Percentiles rank a stretch among this genome's conserved stretches.
Evolutionary conservation across 1,140 invertebrate species (phyloP).

Genomic region (Drosophila cardini): DNA sequence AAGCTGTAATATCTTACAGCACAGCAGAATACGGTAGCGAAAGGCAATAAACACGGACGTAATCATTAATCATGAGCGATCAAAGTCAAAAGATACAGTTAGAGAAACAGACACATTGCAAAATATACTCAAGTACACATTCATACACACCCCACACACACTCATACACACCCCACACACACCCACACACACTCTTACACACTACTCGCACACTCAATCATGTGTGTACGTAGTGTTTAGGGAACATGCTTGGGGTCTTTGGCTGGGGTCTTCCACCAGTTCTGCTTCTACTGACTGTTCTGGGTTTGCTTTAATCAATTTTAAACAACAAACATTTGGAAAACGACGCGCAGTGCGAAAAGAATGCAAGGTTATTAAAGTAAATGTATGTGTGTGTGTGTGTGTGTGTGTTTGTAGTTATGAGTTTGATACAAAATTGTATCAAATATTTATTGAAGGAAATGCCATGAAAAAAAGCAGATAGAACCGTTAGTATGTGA

Average conservation of each 20-base stretch:
- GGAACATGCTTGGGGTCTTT: conserved; percentile 57
- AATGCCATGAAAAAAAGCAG: conserved; percentile 17
- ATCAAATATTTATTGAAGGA: conserved; percentile 60
- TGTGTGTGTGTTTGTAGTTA: conserved; percentile 7
- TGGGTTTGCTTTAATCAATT: conserved; percentile 76
- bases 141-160: conserved; percentile 20
- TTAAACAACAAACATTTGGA: conserved; percentile 69
- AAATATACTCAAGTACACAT: conserved; percentile 12
- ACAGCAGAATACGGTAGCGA: conserved; percentile 39
- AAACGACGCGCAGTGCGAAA: conserved; percentile 50
- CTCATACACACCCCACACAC: too few relatives aligned
- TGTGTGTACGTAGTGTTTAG: conserved; percentile 64
- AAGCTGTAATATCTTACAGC: conserved; percentile 53
- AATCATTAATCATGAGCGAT: conserved; percentile 80
- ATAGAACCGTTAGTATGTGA: not conserved
- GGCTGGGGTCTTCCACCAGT: conserved; percentile 56
- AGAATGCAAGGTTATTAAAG: conserved; percentile 70
- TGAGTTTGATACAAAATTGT: conserved; percentile 23
- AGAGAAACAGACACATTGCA: conserved; percentile 37
- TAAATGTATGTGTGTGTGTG: conserved; percentile 38
- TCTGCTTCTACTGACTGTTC: too few relatives aligned
- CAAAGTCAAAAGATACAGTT: conserved; percentile 76
- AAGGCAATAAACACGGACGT: conserved; percentile 74
- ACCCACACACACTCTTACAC: conserved; percentile 18
- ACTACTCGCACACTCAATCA: conserved; percentile 49